These are phyloP conservation scores for Apocheima hispidaria DNA, from an alignment of 2,888 invertebrate genomes.

Conservation along the genomic window DNA sequence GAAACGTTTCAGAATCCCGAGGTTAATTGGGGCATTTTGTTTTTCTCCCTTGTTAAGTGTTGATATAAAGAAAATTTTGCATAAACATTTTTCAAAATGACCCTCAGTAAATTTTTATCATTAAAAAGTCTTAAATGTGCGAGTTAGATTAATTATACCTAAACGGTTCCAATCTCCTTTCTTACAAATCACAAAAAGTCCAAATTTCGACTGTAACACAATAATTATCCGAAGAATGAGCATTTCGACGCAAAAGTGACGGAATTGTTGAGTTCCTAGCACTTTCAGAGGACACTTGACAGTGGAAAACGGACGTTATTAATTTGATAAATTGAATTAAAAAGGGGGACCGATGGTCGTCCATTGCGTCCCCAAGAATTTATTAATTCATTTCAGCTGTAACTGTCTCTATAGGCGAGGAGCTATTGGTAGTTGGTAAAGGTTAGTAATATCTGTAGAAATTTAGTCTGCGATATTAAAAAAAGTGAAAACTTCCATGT, in stretches of 20 bases:
- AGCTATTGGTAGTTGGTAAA: too few species aligned
- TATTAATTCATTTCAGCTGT: conserved; percentile 33
- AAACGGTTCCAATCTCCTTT: not conserved
- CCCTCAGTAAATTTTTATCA: too few species aligned
- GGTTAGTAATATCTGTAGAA: too few species aligned
- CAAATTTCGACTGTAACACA: conserved; percentile 5
- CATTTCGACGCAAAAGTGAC: conserved; percentile 7
- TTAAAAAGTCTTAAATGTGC: too few species aligned
- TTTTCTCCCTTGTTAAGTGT: too few species aligned
- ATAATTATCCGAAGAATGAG: conserved; percentile 16
- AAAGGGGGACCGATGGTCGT: conserved; percentile 16
- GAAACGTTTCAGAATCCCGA: too few species aligned
- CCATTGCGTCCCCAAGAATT: conserved; percentile 16
- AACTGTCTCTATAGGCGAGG: conserved; percentile 21
- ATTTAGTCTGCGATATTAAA: too few species aligned
- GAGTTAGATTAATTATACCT: too few species aligned
- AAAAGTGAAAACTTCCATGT: too few species aligned
- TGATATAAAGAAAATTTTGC: too few species aligned
- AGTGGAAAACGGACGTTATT: conserved; percentile 49
- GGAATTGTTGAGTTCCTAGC: conserved; percentile 15
- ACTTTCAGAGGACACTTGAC: conserved; percentile 29
- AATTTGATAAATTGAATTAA: conserved; percentile 57
- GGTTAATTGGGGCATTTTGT: too few species aligned
- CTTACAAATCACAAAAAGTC: not conserved
- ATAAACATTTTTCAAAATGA: too few species aligned